Conservation (phyloP, 92 coral and sea anemone species). For the Phenganax stokvisi region DNA sequence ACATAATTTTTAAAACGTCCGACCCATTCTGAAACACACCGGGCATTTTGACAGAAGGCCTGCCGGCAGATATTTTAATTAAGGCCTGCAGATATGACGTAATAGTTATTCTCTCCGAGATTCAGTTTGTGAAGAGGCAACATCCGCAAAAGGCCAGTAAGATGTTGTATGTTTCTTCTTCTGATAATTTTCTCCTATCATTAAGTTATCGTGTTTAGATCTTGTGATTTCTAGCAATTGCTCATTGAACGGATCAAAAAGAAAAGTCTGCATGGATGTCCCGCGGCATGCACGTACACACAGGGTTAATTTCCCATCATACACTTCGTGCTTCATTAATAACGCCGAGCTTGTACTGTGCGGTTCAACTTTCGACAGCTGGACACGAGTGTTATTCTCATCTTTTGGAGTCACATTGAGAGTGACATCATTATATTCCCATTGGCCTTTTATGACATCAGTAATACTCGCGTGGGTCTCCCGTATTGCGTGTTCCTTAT, state of each 20-base stretch:
- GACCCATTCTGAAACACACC: too few relatives aligned
- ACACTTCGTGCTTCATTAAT: slow-evolving; percentile 24
- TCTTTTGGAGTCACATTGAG: slow-evolving; percentile 31
- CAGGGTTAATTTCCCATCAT: slow-evolving; percentile 29
- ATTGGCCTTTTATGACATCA: slow-evolving; percentile 27
- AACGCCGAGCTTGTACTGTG: slow-evolving; percentile 5
- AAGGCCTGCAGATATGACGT: not conserved
- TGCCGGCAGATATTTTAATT: too few relatives aligned
- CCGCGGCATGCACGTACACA: slow-evolving; percentile 31
- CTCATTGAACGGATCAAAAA: slow-evolving; percentile 40
- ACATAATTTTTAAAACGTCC: too few relatives aligned
- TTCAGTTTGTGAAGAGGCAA: not conserved
- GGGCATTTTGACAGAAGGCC: too few relatives aligned
- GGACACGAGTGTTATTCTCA: slow-evolving; percentile 8
- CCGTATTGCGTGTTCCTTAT: slow-evolving; percentile 9
- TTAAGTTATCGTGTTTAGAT: slow-evolving; percentile 25
- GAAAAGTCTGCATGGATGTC: slow-evolving; percentile 15
- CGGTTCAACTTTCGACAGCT: slow-evolving; percentile 29
- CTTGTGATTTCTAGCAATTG: slow-evolving; percentile 39
- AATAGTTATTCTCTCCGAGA: not conserved
- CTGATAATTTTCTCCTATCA: slow-evolving; percentile 31
- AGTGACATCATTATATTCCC: slow-evolving; percentile 29
- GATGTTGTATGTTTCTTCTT: slow-evolving; percentile 35
- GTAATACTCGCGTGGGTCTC: not conserved
- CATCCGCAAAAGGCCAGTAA: slow-evolving; percentile 43